Evolutionary conservation across 2,113 vertebrate genomes (phyloP).

Genomic region (Callipepla squamata): DNA sequence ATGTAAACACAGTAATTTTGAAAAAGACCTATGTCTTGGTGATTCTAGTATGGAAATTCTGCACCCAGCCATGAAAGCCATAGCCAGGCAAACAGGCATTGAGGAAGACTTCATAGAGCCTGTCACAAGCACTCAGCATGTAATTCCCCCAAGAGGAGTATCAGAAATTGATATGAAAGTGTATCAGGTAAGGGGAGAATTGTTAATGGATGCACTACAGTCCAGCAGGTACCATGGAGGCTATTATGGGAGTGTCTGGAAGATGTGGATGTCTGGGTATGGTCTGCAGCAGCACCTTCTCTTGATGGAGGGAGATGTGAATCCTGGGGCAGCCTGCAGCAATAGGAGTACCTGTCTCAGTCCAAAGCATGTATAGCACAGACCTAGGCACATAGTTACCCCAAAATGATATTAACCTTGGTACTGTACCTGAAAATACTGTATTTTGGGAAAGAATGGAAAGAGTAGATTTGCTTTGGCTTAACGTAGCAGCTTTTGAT

Average conservation of each 20-base stretch:
- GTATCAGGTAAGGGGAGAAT: slow-evolving; percentile 70
- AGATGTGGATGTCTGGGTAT: accelerated
- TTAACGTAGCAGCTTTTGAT: neutral
- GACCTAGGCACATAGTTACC: neutral
- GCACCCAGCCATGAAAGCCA: slow-evolving; percentile 74
- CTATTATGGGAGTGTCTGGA: accelerated
- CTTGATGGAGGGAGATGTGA: accelerated
- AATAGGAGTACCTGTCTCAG: neutral
- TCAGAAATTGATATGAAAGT: slow-evolving; percentile 78
- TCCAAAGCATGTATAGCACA: neutral
- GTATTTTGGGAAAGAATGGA: neutral
- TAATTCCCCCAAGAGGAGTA: slow-evolving; percentile 72
- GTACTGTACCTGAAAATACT: neutral
- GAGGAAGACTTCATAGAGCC: slow-evolving; percentile 74
- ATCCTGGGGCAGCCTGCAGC: neutral
- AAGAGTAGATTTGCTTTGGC: neutral
- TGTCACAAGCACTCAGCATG: slow-evolving; percentile 52
- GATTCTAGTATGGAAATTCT: slow-evolving; percentile 74
- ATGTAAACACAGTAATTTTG: neutral
- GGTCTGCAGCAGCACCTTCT: neutral
- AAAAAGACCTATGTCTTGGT: neutral
- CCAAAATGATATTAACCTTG: neutral
- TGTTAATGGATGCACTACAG: neutral
- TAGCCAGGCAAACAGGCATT: slow-evolving; percentile 64
- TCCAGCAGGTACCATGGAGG: accelerated